phyloP scores from a whole-genome alignment of 2,797 vertebrate genomes.

The Parambassis ranga region DNA sequence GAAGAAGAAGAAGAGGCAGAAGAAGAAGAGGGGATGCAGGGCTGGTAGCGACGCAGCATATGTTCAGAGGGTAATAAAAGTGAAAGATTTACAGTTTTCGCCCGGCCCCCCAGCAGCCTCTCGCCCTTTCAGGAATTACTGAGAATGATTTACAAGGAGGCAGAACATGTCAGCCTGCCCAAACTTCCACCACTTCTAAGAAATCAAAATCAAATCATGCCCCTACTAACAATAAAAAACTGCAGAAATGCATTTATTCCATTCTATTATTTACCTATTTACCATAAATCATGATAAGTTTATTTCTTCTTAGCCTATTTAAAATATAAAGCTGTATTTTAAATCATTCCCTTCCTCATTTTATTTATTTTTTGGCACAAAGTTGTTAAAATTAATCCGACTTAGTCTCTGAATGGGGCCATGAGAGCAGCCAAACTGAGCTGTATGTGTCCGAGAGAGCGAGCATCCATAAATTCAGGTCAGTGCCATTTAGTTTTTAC shows the following conservation, averaged over 20 bases:
- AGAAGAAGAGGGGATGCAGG: slow-evolving; percentile 83
- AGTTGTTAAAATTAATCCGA: slow-evolving; percentile 20
- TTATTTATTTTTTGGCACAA: not conserved
- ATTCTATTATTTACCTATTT: not conserved
- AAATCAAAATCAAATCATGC: slow-evolving; percentile 61
- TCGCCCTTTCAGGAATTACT: slow-evolving; percentile 99
- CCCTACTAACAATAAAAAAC: slow-evolving; percentile 39
- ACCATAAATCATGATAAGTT: not conserved
- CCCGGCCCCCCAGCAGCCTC: slow-evolving; percentile 93
- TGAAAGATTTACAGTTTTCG: slow-evolving; percentile 99
- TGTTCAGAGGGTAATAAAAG: slow-evolving; percentile 99
- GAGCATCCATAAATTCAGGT: slow-evolving; percentile 56
- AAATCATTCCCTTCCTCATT: not conserved
- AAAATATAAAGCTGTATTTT: not conserved
- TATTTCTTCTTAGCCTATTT: not conserved
- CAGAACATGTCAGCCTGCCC: slow-evolving; percentile 75
- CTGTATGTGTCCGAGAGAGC: slow-evolving; percentile 49
- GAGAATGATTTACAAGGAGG: slow-evolving; percentile 97
- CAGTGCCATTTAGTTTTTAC: slow-evolving; percentile 46
- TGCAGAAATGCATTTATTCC: no score
- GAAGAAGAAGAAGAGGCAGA: slow-evolving; percentile 38
- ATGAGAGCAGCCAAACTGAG: slow-evolving; percentile 39
- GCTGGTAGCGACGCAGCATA: slow-evolving; percentile 92
- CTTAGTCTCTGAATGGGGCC: slow-evolving; percentile 48
- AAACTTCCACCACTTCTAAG: slow-evolving; percentile 67